Conservation (phyloP, 2,888 invertebrate species). For the Polymixis lichenea region DNA sequence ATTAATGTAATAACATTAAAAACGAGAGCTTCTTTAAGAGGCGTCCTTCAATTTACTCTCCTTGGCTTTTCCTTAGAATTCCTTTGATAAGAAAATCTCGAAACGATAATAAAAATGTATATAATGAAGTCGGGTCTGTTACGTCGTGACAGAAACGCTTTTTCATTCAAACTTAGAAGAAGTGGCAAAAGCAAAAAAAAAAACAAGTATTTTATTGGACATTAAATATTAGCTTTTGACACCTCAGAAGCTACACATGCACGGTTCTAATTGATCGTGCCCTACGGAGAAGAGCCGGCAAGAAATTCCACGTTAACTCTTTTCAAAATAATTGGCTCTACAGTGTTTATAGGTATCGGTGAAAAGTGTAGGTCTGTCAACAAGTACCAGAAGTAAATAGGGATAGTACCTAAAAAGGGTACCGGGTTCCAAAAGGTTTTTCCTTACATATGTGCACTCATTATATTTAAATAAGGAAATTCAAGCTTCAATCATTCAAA, state of each 20-base stretch:
- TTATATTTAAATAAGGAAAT: background rate
- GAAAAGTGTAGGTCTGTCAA: too few species aligned
- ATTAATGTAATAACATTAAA: conserved; percentile 21
- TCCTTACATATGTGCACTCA: background rate
- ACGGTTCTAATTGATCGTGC: too few species aligned
- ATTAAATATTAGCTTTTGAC: too few species aligned
- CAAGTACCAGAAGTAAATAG: too few species aligned
- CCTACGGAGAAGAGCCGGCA: too few species aligned
- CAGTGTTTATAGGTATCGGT: too few species aligned
- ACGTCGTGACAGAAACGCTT: background rate
- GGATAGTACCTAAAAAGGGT: too few species aligned
- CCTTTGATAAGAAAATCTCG: background rate
- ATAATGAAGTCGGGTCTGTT: background rate
- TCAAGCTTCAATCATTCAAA: background rate
- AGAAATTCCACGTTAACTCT: too few species aligned
- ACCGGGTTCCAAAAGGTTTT: too few species aligned
- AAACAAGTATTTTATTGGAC: too few species aligned
- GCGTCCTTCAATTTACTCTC: conserved; percentile 14
- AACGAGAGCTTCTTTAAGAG: conserved; percentile 13
- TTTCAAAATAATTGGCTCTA: too few species aligned
- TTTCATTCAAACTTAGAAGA: background rate
- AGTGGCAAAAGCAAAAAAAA: background rate
- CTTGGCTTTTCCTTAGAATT: conserved; percentile 9
- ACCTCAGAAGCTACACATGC: too few species aligned
- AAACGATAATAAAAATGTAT: conserved; percentile 2